Evolutionary conservation across 1,140 invertebrate species (phyloP).

Genomic region (Drosophila dunni): DNA sequence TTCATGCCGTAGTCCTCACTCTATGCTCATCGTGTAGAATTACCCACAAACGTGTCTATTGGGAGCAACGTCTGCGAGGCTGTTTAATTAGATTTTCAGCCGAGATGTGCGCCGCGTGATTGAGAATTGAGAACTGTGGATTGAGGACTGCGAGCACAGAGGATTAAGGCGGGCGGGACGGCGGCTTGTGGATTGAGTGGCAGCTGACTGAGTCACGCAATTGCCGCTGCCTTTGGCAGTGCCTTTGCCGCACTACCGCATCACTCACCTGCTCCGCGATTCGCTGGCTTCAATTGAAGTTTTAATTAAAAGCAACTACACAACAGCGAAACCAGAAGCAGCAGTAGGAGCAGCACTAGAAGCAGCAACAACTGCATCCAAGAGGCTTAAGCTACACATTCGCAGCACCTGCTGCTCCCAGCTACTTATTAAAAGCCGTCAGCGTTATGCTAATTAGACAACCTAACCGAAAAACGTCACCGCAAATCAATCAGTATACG

Average conservation of each 20-base stretch:
- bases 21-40: background rate
- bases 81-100: conserved; percentile 75
- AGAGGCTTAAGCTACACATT: conserved; percentile 42
- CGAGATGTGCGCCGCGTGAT: conserved; percentile 67
- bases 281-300: conserved; percentile 52
- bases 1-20: too few species aligned
- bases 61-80: conserved; percentile 35
- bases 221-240: background rate
- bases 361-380: background rate
- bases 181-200: conserved; percentile 47
- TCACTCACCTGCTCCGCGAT: conserved; percentile 8
- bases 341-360: background rate
- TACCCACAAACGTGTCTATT: conserved; percentile 5
- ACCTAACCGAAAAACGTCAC: conserved; percentile 47
- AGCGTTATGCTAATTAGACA: conserved; percentile 69
- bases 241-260: background rate
- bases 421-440: conserved; percentile 68
- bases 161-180: too few species aligned
- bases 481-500: conserved; percentile 66
- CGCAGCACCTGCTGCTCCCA: conserved; percentile 50
- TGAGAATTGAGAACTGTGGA: conserved; percentile 51
- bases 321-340: conserved; percentile 50
- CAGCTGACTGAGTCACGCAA: conserved; percentile 39
- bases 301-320: conserved; percentile 74
- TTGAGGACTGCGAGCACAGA: background rate